phyloP scores from a whole-genome alignment of 2,113 vertebrate species.

The Lamprotornis superbus region DNA sequence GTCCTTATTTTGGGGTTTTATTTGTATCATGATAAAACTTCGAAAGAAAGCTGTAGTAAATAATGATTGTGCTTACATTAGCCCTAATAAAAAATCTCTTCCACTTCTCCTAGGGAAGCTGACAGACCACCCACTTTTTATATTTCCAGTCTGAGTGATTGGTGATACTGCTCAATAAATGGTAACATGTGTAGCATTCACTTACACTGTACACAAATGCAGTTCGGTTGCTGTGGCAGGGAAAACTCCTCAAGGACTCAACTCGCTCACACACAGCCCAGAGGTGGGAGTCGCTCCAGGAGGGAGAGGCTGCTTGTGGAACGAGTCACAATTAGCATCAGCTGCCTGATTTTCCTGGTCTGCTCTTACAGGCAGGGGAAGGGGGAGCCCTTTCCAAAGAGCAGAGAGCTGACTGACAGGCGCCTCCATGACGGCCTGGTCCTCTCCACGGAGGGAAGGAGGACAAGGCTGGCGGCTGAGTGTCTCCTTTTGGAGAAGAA shows the following conservation, averaged over 20 bases:
- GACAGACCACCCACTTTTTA: neutral
- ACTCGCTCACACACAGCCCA: neutral
- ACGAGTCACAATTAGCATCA: accelerated
- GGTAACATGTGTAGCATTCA: neutral
- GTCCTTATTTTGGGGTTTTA: conserved; percentile 25
- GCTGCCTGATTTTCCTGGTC: neutral
- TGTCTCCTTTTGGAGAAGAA: neutral
- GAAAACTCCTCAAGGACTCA: neutral
- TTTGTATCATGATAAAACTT: conserved; percentile 29
- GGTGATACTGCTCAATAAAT: neutral
- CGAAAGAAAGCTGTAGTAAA: neutral
- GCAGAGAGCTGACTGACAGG: no score
- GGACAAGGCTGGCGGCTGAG: neutral
- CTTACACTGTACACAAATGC: neutral
- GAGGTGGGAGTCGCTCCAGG: accelerated
- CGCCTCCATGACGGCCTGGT: accelerated
- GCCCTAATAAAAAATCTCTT: neutral
- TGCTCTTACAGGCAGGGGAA: neutral
- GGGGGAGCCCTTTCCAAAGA: neutral
- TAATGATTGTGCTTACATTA: neutral
- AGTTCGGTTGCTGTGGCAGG: neutral
- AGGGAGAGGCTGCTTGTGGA: neutral
- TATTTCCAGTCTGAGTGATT: neutral
- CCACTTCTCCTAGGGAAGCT: conserved; percentile 16
- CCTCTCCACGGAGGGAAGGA: neutral